Conservation (phyloP, 2,888 invertebrate genomes). For the Rhorus exstirpatorius region DNA sequence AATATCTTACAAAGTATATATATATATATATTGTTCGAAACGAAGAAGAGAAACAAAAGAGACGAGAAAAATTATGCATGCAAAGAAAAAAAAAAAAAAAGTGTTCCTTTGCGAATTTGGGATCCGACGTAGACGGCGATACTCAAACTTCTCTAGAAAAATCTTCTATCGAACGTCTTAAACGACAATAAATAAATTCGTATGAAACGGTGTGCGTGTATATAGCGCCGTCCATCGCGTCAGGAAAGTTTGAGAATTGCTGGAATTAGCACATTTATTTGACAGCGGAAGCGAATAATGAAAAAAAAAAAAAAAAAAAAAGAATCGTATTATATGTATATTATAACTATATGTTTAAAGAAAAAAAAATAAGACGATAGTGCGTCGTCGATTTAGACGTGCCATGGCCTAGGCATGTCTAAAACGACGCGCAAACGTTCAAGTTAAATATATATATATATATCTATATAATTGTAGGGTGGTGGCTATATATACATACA, state of each 20-base stretch:
- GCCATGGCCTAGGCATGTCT: conserved; percentile 81
- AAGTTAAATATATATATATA: conserved; percentile 65
- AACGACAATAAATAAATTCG: conserved; percentile 80
- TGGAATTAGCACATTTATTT: conserved; percentile 34
- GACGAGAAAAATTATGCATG: too few species aligned
- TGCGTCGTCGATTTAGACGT: conserved; percentile 47
- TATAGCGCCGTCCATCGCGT: conserved; percentile 71
- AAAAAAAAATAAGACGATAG: conserved; percentile 39
- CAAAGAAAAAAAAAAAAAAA: too few species aligned
- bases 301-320: conserved; percentile 51
- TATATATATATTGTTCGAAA: conserved; percentile 73
- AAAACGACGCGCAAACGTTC: conserved; percentile 70
- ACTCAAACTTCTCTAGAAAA: conserved; percentile 73
- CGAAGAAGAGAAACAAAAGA: conserved; percentile 68
- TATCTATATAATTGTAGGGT: conserved; percentile 75
- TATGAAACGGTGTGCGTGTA: conserved; percentile 34
- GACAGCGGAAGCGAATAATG: conserved; percentile 12
- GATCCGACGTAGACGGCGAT: conserved; percentile 74
- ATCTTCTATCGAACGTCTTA: conserved; percentile 69
- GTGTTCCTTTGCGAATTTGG: conserved; percentile 73
- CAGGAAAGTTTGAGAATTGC: conserved; percentile 79
- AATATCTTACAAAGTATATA: conserved; percentile 70
- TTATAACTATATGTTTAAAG: conserved; percentile 49
- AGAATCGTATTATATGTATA: conserved; percentile 65
- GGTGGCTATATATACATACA: conserved; percentile 77